phyloP scores from a whole-genome alignment of 2,888 invertebrate genomes.

The Achlya flavicornis region DNA sequence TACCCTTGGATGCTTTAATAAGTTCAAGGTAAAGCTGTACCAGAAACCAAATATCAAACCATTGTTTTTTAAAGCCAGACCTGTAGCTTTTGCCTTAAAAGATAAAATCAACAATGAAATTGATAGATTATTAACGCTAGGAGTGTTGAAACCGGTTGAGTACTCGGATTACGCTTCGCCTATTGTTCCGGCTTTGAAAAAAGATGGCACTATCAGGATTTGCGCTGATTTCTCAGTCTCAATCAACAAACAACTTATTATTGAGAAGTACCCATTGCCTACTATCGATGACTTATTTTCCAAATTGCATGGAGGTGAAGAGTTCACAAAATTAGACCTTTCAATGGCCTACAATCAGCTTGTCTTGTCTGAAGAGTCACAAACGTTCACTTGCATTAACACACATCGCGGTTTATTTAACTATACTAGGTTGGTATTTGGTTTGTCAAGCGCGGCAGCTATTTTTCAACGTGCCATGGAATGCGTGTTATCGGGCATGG shows the following conservation, averaged over 20 bases:
- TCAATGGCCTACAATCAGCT: slow-evolving; percentile 14
- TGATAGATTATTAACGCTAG: background rate
- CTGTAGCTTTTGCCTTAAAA: background rate
- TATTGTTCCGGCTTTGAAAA: background rate
- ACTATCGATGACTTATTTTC: background rate
- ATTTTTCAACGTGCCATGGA: slow-evolving; percentile 22
- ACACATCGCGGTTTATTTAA: slow-evolving; percentile 20
- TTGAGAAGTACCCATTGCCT: background rate
- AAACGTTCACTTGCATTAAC: slow-evolving; percentile 21
- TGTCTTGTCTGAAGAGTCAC: slow-evolving; percentile 19
- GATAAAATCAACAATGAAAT: background rate
- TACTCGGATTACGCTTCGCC: background rate
- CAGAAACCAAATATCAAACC: background rate
- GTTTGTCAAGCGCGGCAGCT: slow-evolving; percentile 15
- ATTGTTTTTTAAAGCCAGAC: background rate
- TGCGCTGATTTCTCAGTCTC: background rate
- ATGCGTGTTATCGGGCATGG: slow-evolving; percentile 21
- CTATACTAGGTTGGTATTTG: slow-evolving; percentile 16
- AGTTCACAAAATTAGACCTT: background rate
- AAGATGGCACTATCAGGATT: background rate
- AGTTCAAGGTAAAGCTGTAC: background rate
- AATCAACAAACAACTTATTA: background rate
- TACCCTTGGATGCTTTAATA: slow-evolving; percentile 1
- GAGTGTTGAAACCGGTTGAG: background rate
- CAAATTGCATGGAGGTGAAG: background rate